These are phyloP conservation scores for Damaliscus lunatus DNA, from an alignment of 2,113 vertebrate genomes.

Conservation along the genomic window DNA sequence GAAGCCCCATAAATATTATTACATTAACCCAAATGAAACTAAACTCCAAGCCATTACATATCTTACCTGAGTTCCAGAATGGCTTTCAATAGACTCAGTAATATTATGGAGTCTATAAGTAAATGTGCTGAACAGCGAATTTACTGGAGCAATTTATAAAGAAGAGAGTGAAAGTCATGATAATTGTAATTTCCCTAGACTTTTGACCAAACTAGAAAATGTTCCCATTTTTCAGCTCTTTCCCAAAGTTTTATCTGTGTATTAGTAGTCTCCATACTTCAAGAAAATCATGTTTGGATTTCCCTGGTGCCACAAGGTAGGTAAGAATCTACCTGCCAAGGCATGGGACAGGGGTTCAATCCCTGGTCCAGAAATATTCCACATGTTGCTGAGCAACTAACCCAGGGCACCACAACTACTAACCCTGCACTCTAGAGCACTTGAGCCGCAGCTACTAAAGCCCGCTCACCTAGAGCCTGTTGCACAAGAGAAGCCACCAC, in stretches of 20 bases:
- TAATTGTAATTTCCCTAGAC: not conserved
- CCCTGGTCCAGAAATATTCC: not conserved
- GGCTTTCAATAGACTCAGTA: not conserved
- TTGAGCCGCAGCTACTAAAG: fast-evolving
- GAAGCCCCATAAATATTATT: not conserved
- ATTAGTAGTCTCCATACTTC: not conserved
- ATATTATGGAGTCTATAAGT: not conserved
- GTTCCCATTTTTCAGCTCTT: not conserved
- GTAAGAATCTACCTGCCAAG: not conserved
- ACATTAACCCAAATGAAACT: not conserved
- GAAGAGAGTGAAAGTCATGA: not conserved
- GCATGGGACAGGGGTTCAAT: not conserved
- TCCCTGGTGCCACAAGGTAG: not conserved
- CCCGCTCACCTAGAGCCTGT: not conserved
- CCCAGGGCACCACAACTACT: not conserved
- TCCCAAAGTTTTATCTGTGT: not conserved
- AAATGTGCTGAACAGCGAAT: not conserved
- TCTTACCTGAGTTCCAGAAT: not conserved
- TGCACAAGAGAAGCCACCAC: not conserved
- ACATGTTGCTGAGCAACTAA: not conserved
- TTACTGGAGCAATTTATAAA: not conserved
- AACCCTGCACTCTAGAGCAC: not conserved
- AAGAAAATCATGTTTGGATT: not conserved
- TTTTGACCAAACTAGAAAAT: not conserved
- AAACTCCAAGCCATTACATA: not conserved